Conservation (phyloP, 2,113 vertebrate genomes). For the Apodemus sylvaticus region DNA sequence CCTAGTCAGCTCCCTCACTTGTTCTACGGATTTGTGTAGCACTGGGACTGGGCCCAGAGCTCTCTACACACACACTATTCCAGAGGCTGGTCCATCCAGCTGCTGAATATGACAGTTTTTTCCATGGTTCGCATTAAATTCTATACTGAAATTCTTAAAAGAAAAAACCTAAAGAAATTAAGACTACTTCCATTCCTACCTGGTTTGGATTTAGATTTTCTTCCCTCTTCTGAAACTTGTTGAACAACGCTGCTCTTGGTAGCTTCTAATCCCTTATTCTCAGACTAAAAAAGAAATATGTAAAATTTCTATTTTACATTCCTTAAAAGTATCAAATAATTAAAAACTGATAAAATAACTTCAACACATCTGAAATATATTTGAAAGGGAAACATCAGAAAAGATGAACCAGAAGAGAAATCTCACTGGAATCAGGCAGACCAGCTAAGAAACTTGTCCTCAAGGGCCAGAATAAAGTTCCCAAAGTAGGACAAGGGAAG, state of each 20-base stretch:
- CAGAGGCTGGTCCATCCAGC: not conserved
- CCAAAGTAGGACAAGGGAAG: constrained; percentile 8
- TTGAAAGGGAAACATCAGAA: not conserved
- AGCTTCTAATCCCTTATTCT: constrained; percentile 88
- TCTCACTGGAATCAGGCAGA: constrained; percentile 29
- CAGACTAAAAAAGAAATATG: constrained; percentile 79
- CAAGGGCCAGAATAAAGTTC: constrained; percentile 44
- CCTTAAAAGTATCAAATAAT: constrained; percentile 40
- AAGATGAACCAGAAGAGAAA: constrained; percentile 32
- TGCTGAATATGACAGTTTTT: not conserved
- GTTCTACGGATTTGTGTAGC: not conserved
- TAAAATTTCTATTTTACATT: not conserved
- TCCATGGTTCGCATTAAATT: not conserved
- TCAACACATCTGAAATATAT: not conserved
- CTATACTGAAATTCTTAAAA: not conserved
- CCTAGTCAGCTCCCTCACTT: not conserved
- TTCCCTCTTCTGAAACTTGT: constrained; percentile 79
- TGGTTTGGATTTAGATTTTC: constrained; percentile 83
- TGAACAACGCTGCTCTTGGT: constrained; percentile 81
- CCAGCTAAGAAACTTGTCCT: constrained; percentile 7
- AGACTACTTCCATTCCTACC: constrained; percentile 66
- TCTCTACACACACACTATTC: not conserved
- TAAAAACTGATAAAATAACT: not conserved
- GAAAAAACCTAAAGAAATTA: not conserved
- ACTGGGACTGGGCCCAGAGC: not conserved